Percentiles rank a stretch among this genome's conserved stretches.
These are phyloP conservation scores for Parnassius glacialis DNA, from an alignment of 2,888 invertebrate genomes.

Conservation along the genomic window DNA sequence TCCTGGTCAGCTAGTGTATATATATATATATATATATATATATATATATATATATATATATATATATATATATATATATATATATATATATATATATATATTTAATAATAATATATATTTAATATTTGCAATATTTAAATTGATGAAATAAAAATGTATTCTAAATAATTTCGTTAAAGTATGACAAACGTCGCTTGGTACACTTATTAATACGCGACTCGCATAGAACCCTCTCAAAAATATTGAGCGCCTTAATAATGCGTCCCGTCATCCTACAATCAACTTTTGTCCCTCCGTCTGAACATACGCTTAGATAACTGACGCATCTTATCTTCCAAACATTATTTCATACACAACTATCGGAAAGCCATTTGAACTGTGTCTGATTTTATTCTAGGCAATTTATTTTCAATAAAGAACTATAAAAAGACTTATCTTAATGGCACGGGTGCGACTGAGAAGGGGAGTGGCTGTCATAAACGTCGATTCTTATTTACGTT, in stretches of 20 bases:
- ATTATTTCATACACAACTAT: slow-evolving; percentile 80
- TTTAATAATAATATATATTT: too few species aligned
- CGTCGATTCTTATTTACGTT: slow-evolving; percentile 73
- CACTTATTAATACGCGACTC: too few species aligned
- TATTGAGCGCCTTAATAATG: slow-evolving; percentile 8
- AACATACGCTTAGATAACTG: slow-evolving; percentile 65
- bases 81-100: too few species aligned
- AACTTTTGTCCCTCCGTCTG: slow-evolving; percentile 36
- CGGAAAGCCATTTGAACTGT: slow-evolving; percentile 77
- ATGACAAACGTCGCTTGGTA: too few species aligned
- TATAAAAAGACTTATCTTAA: slow-evolving; percentile 82
- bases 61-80: too few species aligned
- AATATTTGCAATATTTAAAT: too few species aligned
- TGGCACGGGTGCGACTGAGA: slow-evolving; percentile 65
- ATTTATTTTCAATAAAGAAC: slow-evolving; percentile 82
- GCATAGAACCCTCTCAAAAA: neutral
- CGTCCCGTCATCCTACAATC: slow-evolving; percentile 38
- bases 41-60: too few species aligned
- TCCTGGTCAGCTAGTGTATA: too few species aligned
- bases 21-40: too few species aligned
- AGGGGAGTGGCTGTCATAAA: slow-evolving; percentile 71
- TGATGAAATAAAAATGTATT: too few species aligned
- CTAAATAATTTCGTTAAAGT: too few species aligned
- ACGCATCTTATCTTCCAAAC: slow-evolving; percentile 69
- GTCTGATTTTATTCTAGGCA: slow-evolving; percentile 80